Conservation (phyloP, 2,888 invertebrate species). For the Zygogramma bicolorata region DNA sequence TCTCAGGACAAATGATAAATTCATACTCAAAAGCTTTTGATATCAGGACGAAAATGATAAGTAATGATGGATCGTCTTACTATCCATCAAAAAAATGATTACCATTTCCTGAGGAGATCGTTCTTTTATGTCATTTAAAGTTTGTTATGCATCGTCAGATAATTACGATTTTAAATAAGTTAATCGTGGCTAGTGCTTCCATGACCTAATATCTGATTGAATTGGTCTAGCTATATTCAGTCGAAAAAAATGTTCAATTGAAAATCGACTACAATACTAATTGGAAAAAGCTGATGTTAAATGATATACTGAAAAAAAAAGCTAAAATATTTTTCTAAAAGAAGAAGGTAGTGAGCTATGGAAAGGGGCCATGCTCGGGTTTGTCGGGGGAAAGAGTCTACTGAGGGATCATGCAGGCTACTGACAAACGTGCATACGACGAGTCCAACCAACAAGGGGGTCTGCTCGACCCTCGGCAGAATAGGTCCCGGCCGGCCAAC, state of each 20-base stretch:
- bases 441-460: constrained; percentile 53
- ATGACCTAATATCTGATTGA: not conserved
- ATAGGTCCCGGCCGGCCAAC: constrained; percentile 69
- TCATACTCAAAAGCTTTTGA: no score
- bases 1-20: no score
- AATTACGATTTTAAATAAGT: no score
- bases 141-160: no score
- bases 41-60: no score
- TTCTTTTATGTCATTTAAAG: no score
- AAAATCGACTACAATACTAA: constrained; percentile 6
- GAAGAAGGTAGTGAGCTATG: constrained; percentile 8
- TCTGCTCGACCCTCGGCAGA: constrained; percentile 61
- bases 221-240: not conserved
- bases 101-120: no score
- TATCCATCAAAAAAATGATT: no score
- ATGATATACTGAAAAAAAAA: not conserved
- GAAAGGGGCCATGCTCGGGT: constrained; percentile 37
- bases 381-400: constrained; percentile 35
- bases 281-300: not conserved
- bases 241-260: not conserved
- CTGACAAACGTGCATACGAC: constrained; percentile 62
- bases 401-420: constrained; percentile 56
- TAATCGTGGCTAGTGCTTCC: not conserved
- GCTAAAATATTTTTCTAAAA: not conserved
- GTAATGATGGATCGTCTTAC: no score